Base-by-base conservation (phyloP, 2,113 vertebrate genomes). In the Xenus cinereus region DNA sequence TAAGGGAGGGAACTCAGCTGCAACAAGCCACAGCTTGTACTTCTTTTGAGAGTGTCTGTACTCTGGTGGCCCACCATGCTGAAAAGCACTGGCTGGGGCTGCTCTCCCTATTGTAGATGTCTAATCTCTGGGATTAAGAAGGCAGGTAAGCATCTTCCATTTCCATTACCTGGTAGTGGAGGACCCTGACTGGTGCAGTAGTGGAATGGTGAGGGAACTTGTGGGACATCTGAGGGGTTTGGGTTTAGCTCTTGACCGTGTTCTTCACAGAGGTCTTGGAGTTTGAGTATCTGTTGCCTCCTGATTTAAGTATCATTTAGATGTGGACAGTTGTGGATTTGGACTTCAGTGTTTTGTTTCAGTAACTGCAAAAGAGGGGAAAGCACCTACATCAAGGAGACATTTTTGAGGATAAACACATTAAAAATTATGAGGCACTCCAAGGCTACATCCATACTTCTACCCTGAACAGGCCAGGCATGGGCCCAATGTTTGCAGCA, bases 111-210 rank as follows among this genome's bases (percentile, higher is more conserved):
- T 33, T 88, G n/a, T n/a, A 46, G 41, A 19, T 68, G 11, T 62
- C 57, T 72, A 9, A 64, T 35, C 23, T 83, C 19, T 8, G 2
- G 59, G 30, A n/a, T 57, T 82, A 7, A 41, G n/a, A 66, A 83
- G 63, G 11, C 78, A 90, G 30, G 18, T 35, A 46, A 76, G 76
- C 21, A 9, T 85, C 68, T 64, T 69, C 48, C 9, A 7, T 96
- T 27, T 74, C n/a, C 1, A 0, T 85, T 87, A 72, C 7, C 6
- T 71, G 28, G 8, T 13, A 59, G 32, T 56, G 51, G 43, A 50
- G 41, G 56, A 53, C 26, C 1, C 4, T 48, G 81, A 63, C 33
- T 43, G 5, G 14, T 85, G 30, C 0, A 0, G 30, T 39, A 1
- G 1, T 39, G 22, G 16, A 64, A 6, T 27, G 27, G 4, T 32